phyloP scores from a whole-genome alignment of 2,888 invertebrate genomes.

The Drosophila villosipedis region DNA sequence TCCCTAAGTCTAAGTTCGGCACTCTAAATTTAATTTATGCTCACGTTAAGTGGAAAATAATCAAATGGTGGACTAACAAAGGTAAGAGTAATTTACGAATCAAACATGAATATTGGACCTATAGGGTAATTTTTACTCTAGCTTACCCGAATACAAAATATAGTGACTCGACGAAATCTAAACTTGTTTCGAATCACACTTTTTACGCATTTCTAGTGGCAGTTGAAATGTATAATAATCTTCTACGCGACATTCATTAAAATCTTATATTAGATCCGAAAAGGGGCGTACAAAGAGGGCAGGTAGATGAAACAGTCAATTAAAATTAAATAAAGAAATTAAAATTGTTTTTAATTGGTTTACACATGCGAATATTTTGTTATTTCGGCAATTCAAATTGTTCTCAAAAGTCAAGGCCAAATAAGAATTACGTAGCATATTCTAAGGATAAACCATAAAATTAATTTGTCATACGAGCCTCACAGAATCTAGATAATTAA shows the following conservation, averaged over 20 bases:
- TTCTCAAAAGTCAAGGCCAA: background rate
- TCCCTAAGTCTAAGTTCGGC: background rate
- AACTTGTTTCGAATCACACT: background rate
- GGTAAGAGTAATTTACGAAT: background rate
- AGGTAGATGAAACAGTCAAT: background rate
- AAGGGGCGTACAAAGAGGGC: background rate
- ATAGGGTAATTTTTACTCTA: background rate
- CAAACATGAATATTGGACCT: background rate
- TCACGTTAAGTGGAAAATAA: background rate
- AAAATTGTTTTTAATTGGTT: background rate
- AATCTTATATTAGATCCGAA: background rate
- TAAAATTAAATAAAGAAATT: background rate
- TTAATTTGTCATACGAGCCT: background rate
- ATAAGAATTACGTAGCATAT: background rate
- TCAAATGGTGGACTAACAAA: background rate
- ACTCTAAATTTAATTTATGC: background rate
- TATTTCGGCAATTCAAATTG: background rate
- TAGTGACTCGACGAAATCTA: accelerated
- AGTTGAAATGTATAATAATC: background rate
- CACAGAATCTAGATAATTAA: background rate
- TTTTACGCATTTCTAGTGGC: background rate
- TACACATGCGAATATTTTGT: background rate
- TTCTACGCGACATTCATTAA: background rate
- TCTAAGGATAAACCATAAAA: background rate
- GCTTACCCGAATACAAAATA: background rate